phyloP scores from a whole-genome alignment of 2,797 vertebrate genomes.

The Typhlichthys subterraneus region DNA sequence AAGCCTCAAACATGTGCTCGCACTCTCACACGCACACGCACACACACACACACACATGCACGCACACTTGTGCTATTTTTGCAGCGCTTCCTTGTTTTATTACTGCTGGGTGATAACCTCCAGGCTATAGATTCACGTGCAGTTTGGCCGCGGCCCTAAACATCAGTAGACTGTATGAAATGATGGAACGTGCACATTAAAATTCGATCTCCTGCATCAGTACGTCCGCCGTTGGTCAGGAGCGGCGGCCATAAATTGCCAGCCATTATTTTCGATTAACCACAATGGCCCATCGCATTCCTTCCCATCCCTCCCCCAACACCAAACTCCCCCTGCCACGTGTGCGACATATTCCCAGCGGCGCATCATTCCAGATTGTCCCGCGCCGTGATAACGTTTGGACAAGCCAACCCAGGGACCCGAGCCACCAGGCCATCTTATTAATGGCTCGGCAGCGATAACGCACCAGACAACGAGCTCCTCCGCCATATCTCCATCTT shows the following conservation, averaged over 20 bases:
- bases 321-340: slow-evolving; percentile 42
- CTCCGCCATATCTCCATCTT: slow-evolving; percentile 63
- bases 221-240: slow-evolving; percentile 65
- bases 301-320: slow-evolving; percentile 55
- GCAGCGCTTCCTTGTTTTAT: slow-evolving; percentile 42
- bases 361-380: slow-evolving; percentile 67
- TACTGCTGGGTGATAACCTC: slow-evolving; percentile 61
- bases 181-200: slow-evolving; percentile 75
- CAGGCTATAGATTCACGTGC: slow-evolving; percentile 53
- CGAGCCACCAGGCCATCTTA: slow-evolving; percentile 59
- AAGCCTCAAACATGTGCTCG: slow-evolving; percentile 17
- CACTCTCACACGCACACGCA: background rate
- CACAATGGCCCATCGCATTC: slow-evolving; percentile 63
- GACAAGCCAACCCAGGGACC: slow-evolving; percentile 49
- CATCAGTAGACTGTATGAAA: slow-evolving; percentile 62
- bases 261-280: slow-evolving; percentile 78
- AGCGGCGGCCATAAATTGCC: slow-evolving; percentile 71
- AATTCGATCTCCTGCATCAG: slow-evolving; percentile 77
- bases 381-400: slow-evolving; percentile 57
- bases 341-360: slow-evolving; percentile 44
- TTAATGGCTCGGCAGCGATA: slow-evolving; percentile 57
- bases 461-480: slow-evolving; percentile 48
- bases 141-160: slow-evolving; percentile 57
- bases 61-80: slow-evolving; percentile 28
- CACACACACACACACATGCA: slow-evolving; percentile 4